Conservation (phyloP, 2,888 invertebrate species). For the Brachylomia viminalis region DNA sequence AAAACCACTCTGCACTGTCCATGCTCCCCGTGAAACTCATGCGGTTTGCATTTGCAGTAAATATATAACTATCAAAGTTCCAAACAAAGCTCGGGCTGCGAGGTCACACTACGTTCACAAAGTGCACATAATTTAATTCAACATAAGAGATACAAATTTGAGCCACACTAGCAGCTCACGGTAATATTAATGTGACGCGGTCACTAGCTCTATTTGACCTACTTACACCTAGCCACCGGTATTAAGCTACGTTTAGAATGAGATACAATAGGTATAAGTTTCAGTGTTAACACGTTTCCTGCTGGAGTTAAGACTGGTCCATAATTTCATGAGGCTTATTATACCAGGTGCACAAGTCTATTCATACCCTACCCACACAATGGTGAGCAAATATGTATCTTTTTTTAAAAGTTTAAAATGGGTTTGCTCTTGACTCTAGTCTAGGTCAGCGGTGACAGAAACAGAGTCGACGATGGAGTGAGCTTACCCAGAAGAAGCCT, state of each 20-base stretch:
- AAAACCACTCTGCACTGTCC: not conserved
- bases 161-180: slow-evolving; percentile 2
- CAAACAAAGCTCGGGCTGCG: not conserved
- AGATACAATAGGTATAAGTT: not conserved
- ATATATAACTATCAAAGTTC: slow-evolving; percentile 2
- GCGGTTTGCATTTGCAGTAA: not conserved
- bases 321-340: slow-evolving; percentile 24
- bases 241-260: slow-evolving; percentile 5
- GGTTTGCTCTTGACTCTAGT: too few relatives aligned
- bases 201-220: slow-evolving; percentile 42
- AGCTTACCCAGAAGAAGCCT: too few relatives aligned
- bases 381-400: too few relatives aligned
- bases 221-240: slow-evolving; percentile 19
- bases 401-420: too few relatives aligned
- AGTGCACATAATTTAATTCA: slow-evolving; percentile 50
- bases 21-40: not conserved
- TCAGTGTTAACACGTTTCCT: slow-evolving; percentile 2
- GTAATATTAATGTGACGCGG: slow-evolving; percentile 46
- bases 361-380: too few relatives aligned
- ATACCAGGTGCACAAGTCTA: not conserved
- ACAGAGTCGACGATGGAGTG: too few relatives aligned
- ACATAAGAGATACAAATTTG: slow-evolving; percentile 39
- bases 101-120: slow-evolving; percentile 11
- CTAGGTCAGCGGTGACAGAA: too few relatives aligned
- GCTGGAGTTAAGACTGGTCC: slow-evolving; percentile 4